Evolutionary conservation across 2,113 vertebrate genomes (phyloP), one percentile per base, ranked within the genome.

Genomic region (Tachysurus vachellii): DNA sequence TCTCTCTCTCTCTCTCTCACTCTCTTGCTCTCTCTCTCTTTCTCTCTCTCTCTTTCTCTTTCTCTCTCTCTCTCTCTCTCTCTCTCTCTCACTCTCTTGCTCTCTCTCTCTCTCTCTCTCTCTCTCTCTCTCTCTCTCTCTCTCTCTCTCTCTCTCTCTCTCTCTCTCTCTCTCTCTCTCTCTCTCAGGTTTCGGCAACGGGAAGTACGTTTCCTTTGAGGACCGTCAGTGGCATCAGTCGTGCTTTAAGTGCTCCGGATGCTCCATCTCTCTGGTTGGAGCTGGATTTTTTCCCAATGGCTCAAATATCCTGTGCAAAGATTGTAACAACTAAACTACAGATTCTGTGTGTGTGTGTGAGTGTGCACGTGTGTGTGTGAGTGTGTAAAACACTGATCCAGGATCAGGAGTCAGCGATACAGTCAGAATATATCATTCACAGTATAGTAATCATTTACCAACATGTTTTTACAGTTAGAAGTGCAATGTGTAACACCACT

Each of bases 151-250:
- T 77, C 75, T 77, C 47, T 53, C 53, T 64, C 62, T 21, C 47
- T 66, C 81, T 50, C 36, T 50, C 21, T 28, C 1, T 28, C 50
- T 53, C 42, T 80, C 10, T 81, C 54, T 85, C 23, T 75, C 70
- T 82, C 53, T 75, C 17, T 0, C 90, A 99, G 98, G 98, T 89
- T 98, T 99, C 12, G 97, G 97, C 0, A 98, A 97, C 0, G 97
- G 97, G 76, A 99, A 99, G 93, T 99, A 99, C 0, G 91, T 99
- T 87, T 98, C 98, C 86, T 99, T 98, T 0, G 96, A 97, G 95
- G 97, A 99, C 10, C 96, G 96, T 28, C 97, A 99, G 93, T 99
- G 98, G 98, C 98, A 99, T 95, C 97, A 98, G 93, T 95, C 95
- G 62, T 99, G 98, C 94, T 99, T 99, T 89, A 97, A 96, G 93